Base-by-base conservation (phyloP, 2,113 vertebrate genomes). In the Entelurus aequoreus region DNA sequence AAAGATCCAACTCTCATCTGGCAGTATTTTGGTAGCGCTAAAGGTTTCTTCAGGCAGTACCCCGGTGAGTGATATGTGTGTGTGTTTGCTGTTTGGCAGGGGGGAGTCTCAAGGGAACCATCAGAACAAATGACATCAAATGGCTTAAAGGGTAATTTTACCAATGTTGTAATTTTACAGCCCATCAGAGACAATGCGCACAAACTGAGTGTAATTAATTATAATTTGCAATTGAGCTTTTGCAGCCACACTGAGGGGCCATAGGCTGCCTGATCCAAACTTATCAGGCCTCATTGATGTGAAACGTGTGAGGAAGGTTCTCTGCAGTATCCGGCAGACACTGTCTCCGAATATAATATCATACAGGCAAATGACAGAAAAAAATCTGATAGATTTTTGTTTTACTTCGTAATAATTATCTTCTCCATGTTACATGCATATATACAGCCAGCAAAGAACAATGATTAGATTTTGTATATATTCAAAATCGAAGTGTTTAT, bases 1-100 rank as follows among this genome's bases (percentile, higher is more conserved):
- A 94, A 90, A 69, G 97, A 99, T 67, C 95, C 96, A 0, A 95
- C 96, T 14, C 93, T 99, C 19, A 98, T 95, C 71, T 99, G 97
- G 97, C 97, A 99, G 72, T 98, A 98, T 80, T 99, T 99, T 76
- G 97, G 95, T 75, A 99, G 97, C 15, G 94, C 96, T 55, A 98
- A 98, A 80, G 97, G 97, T 59, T 99, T 99, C 91, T 99, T 99
- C 80, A 91, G 96, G 64, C 96, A 98, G 66, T 99, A 98, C 66
- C 97, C 97, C 58, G 97, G 97, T 99, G 87, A 90, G 92, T 84
- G 65, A 16, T 69, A 63, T 38, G 28, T 59, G 62, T 60, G 51
- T 57, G 64, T 70, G 63, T 65, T 60, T 58, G 16, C 15, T 36
- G 61, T 46, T 56, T 56, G 54, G 47, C 28, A 46, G 60, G 67